These are phyloP conservation scores for Drosophila quadrilineata DNA, from an alignment of 1,140 invertebrate genomes.

Conservation along the genomic window DNA sequence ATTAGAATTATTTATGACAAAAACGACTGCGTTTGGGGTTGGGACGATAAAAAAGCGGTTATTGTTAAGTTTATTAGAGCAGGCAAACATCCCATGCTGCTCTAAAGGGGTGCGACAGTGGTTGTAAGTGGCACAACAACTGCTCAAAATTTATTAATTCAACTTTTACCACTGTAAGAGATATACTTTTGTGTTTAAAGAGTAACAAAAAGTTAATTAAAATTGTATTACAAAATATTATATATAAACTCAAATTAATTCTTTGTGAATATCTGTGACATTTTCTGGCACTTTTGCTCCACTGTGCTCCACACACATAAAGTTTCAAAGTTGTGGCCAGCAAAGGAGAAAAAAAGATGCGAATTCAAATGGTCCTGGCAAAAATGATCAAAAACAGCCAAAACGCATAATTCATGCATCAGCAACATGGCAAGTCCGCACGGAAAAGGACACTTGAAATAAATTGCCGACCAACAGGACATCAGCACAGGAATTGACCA, in stretches of 20 bases:
- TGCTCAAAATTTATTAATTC: neutral
- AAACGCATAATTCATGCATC: slow-evolving; percentile 79
- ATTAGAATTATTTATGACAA: slow-evolving; percentile 80
- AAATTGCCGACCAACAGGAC: slow-evolving; percentile 44
- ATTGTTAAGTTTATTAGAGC: slow-evolving; percentile 78
- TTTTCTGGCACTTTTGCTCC: too few relatives aligned
- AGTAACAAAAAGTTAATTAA: neutral
- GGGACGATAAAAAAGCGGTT: slow-evolving; percentile 74
- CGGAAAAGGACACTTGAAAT: slow-evolving; percentile 51
- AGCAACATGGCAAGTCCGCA: slow-evolving; percentile 49
- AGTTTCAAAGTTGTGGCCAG: slow-evolving; percentile 36
- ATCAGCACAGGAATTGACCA: slow-evolving; percentile 15
- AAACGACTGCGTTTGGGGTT: slow-evolving; percentile 21
- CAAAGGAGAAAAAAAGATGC: slow-evolving; percentile 15
- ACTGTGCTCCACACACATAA: slow-evolving; percentile 32
- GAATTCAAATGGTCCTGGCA: slow-evolving; percentile 20
- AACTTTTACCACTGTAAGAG: too few relatives aligned
- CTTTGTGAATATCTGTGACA: too few relatives aligned
- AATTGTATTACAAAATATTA: neutral
- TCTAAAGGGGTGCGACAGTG: slow-evolving; percentile 68
- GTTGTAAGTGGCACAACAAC: slow-evolving; percentile 13
- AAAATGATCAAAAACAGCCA: slow-evolving; percentile 77
- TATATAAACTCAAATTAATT: neutral
- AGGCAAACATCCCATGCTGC: slow-evolving; percentile 14
- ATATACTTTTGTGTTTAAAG: too few relatives aligned